Base-by-base conservation (phyloP, 2,888 invertebrate species). In the Coremacera marginata region DNA sequence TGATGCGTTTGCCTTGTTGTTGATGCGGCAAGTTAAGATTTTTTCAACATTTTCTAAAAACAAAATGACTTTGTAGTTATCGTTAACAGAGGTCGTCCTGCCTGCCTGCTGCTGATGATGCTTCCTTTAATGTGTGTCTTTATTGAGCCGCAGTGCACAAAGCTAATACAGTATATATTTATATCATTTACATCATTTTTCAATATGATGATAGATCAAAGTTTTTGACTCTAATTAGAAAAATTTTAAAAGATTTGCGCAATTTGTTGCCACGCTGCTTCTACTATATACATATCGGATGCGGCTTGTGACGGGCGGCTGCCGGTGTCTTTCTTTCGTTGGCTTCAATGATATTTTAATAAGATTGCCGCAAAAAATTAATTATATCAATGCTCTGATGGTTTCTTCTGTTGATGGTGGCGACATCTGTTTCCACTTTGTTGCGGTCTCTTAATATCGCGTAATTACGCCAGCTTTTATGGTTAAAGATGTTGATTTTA, bases 361-460 rank as follows among this genome's bases (percentile, higher is more conserved):
- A 85, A 84, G 86, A 83, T 86, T 85, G 81, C 81, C 79, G 77
- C 76, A 84, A 83, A 60, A 84, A 84, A 84, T 86, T 83, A 86
- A 86, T 84, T 85, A 83, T 70, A 73, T 52, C 51, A 57, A 82
- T 76, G 76, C 74, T 80, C 77, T 8, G 31, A 31, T 63, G 63
- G 31, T 34, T 31, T 31, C 72, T 19, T 34, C 11, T 19, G 73
- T 2, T 31, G 34, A 60, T 67, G 73, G 71, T 68, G 73, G 79
- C 79, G 80, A 65, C 81, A 82, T 80, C 82, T 82, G 81, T 74
- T n/a, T n/a, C 25, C 62, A 22, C 19, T 37, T 25, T 22, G 73
- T 34, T 51, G 67, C 67, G 65, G 74, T 51, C 57, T 44, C 34
- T 73, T 63, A 73, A 73, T 73, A 62, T 37, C 44, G 73, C 49